phyloP scores from a whole-genome alignment of 2,113 vertebrate genomes.

The Sminthopsis crassicaudata region DNA sequence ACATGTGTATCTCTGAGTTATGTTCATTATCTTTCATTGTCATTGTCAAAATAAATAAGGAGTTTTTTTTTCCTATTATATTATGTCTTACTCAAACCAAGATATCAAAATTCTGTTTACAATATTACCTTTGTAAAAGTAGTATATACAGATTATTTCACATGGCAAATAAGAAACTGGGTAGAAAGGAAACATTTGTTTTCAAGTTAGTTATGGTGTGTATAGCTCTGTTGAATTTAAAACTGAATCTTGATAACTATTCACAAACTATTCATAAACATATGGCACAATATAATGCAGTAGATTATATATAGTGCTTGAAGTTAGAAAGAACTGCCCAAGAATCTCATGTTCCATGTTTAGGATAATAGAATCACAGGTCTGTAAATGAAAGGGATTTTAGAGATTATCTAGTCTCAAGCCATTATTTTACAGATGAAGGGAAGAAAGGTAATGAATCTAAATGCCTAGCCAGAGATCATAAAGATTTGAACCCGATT shows the following conservation, averaged over 20 bases:
- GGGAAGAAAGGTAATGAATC: background rate
- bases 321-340: background rate
- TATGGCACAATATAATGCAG: background rate
- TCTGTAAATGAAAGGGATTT: background rate
- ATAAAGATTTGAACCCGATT: background rate
- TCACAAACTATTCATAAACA: background rate
- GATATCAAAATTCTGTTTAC: background rate
- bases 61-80: background rate
- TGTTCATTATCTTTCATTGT: constrained; percentile 8
- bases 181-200: background rate
- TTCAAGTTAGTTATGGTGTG: background rate
- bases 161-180: background rate
- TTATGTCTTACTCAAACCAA: background rate
- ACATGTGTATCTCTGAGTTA: background rate
- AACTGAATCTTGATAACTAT: background rate
- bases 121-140: background rate
- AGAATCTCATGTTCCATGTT: background rate
- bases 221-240: background rate
- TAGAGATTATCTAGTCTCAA: background rate
- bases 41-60: background rate
- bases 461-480: background rate
- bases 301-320: background rate
- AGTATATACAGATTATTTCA: background rate
- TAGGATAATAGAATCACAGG: background rate
- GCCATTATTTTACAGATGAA: background rate